Conservation (phyloP, 2,888 invertebrate species). For the Ditylenchus weischeri region DNA sequence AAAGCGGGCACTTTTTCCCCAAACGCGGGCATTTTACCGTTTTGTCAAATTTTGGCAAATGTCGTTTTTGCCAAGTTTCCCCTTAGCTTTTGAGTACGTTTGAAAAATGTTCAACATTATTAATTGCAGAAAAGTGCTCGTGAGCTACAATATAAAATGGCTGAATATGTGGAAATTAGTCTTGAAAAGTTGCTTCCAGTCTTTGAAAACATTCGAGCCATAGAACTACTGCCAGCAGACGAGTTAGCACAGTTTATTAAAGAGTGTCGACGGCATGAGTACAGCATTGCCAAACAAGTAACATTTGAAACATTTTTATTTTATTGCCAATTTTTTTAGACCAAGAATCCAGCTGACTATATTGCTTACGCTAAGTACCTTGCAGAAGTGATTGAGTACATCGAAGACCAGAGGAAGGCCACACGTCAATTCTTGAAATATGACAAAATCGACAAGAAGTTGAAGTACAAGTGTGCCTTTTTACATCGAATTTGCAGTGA, state of each 20-base stretch:
- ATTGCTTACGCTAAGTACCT: slow-evolving; percentile 66
- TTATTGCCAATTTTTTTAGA: slow-evolving; percentile 12
- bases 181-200: slow-evolving; percentile 77
- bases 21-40: no score
- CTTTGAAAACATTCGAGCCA: slow-evolving; percentile 75
- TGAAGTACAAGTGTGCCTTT: slow-evolving; percentile 64
- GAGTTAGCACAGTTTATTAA: slow-evolving; percentile 66
- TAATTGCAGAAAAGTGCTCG: no score
- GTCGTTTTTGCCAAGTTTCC: no score
- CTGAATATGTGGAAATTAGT: slow-evolving; percentile 75
- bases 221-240: slow-evolving; percentile 70
- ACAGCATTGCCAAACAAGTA: slow-evolving; percentile 34
- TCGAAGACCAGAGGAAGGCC: slow-evolving; percentile 67
- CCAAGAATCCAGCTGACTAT: slow-evolving; percentile 30
- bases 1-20: no score
- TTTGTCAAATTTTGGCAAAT: no score
- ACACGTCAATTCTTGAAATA: slow-evolving; percentile 66
- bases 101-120: no score
- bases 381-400: slow-evolving; percentile 69
- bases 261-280: slow-evolving; percentile 36
- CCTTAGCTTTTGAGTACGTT: no score
- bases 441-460: slow-evolving; percentile 69
- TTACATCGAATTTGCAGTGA: slow-evolving; percentile 72
- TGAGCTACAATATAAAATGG: slow-evolving; percentile 65
- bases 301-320: neutral